Conservation (phyloP, 1,140 invertebrate species). For the Mizuhopecten yessoensis region DNA sequence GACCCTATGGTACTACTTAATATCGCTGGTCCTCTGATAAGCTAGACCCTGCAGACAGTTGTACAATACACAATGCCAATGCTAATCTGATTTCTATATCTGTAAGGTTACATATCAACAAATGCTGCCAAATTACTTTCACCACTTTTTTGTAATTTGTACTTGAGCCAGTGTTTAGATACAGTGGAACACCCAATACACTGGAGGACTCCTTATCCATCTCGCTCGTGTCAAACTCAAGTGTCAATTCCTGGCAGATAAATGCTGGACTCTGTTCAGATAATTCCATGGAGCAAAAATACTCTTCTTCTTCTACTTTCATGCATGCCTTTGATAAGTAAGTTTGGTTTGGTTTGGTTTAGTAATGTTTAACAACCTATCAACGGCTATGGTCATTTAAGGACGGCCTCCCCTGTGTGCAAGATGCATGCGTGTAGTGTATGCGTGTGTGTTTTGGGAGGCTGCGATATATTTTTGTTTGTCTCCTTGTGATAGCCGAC, state of each 20-base stretch:
- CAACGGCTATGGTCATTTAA: too few species aligned
- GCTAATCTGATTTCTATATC: not conserved
- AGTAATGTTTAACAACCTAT: too few species aligned
- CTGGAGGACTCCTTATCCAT: not conserved
- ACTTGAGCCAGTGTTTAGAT: not conserved
- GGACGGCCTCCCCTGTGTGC: too few species aligned
- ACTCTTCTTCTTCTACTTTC: not conserved
- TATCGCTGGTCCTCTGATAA: not conserved
- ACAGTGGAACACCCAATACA: slow-evolving; percentile 16
- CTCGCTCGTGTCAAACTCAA: not conserved
- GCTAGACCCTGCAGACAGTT: not conserved
- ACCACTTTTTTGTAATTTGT: slow-evolving; percentile 14
- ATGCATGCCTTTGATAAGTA: not conserved
- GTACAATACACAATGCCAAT: not conserved
- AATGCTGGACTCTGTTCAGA: slow-evolving; percentile 20
- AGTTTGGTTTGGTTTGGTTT: too few species aligned
- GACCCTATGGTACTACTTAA: not conserved
- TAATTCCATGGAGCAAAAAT: not conserved
- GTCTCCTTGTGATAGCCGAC: too few species aligned
- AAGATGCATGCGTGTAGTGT: too few species aligned
- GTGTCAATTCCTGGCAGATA: not conserved
- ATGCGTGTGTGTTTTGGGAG: too few species aligned
- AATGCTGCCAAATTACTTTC: slow-evolving; percentile 30
- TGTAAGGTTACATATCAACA: not conserved
- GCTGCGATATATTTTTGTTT: too few species aligned